Conservation (phyloP, 2,888 invertebrate genomes). For the Syritta pipiens region DNA sequence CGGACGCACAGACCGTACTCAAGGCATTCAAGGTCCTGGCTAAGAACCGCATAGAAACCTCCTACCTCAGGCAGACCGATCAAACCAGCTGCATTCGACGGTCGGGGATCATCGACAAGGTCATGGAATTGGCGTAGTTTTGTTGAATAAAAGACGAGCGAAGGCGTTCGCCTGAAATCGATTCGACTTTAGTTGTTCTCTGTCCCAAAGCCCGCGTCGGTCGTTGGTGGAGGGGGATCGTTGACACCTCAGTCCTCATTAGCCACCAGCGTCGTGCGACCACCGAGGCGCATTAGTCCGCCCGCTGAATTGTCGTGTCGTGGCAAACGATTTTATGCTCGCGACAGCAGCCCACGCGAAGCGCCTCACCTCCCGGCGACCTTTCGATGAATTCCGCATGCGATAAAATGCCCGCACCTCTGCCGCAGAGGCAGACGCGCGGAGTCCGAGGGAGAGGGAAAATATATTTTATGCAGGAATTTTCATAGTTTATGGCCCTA, state of each 20-base stretch:
- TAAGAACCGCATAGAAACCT: constrained; percentile 50
- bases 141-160: constrained; percentile 1
- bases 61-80: constrained; percentile 55
- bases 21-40: constrained; percentile 43
- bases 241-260: no score
- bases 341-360: constrained; percentile 51
- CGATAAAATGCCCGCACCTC: constrained; percentile 38
- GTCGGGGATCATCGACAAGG: background rate
- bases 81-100: constrained; percentile 56
- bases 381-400: constrained; percentile 61
- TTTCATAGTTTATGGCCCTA: constrained; percentile 45
- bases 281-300: no score
- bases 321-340: no score
- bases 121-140: constrained; percentile 12
- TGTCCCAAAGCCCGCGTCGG: no score
- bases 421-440: constrained; percentile 3
- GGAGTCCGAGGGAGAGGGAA: no score
- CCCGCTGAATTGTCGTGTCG: no score
- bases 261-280: no score
- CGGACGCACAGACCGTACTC: constrained; percentile 22
- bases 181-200: no score
- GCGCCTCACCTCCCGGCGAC: constrained; percentile 44
- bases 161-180: no score
- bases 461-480: constrained; percentile 46
- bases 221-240: no score